Conservation (phyloP, 2,888 invertebrate species). For the Phyllotreta striolata region DNA sequence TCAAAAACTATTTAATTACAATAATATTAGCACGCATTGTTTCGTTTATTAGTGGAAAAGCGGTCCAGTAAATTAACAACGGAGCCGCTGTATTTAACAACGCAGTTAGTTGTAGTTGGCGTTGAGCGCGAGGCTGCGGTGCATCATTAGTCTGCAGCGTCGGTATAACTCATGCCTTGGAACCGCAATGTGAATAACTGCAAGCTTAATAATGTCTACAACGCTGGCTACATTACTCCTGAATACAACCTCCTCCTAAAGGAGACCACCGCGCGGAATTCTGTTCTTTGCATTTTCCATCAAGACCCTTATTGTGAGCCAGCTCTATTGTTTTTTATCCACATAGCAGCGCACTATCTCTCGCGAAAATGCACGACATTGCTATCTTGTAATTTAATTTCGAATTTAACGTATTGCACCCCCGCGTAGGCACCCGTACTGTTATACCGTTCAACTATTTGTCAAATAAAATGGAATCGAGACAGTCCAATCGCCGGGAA, state of each 20-base stretch:
- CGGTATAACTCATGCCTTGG: slow-evolving; percentile 55
- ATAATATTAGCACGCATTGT: slow-evolving; percentile 32
- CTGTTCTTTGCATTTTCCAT: slow-evolving; percentile 37
- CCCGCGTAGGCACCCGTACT: too few relatives aligned
- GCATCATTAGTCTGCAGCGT: slow-evolving; percentile 57
- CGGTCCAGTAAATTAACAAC: slow-evolving; percentile 49
- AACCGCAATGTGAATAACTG: slow-evolving; percentile 60
- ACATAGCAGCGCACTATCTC: neutral
- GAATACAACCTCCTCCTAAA: slow-evolving; percentile 34
- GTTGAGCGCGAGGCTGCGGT: slow-evolving; percentile 52
- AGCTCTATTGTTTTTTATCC: slow-evolving; percentile 26
- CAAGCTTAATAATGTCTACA: slow-evolving; percentile 59
- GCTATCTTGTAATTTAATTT: neutral
- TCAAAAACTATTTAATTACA: slow-evolving; percentile 23
- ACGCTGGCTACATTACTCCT: slow-evolving; percentile 48
- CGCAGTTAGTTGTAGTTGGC: slow-evolving; percentile 52
- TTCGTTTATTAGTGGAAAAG: slow-evolving; percentile 45
- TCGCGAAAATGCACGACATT: neutral
- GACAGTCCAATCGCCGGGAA: too few relatives aligned
- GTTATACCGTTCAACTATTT: too few relatives aligned
- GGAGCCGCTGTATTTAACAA: slow-evolving; percentile 52
- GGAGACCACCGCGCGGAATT: slow-evolving; percentile 39
- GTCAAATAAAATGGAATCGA: too few relatives aligned
- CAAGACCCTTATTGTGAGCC: slow-evolving; percentile 35
- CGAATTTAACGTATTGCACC: too few relatives aligned